A percentile compares a stretch with the other conserved stretches of the same genome.
Conservation (phyloP, 2,888 invertebrate genomes). For the Tipula unca region DNA sequence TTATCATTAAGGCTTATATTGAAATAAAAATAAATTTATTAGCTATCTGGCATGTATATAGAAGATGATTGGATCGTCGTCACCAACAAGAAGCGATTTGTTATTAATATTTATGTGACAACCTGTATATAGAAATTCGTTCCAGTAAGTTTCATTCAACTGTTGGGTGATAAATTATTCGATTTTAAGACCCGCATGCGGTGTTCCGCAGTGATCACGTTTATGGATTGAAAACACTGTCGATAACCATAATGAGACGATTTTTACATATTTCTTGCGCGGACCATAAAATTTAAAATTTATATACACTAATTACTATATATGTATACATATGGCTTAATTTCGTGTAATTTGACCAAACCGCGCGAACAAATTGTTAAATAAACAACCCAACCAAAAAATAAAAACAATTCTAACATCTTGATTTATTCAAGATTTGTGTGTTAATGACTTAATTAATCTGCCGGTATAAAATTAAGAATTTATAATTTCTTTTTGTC, state of each 20-base stretch:
- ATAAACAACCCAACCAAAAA: background rate
- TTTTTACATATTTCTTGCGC: background rate
- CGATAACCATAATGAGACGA: background rate
- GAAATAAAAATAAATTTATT: background rate
- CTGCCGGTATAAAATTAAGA: background rate
- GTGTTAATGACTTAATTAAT: background rate
- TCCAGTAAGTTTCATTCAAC: background rate
- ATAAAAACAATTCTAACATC: background rate
- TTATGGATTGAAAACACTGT: too few species aligned
- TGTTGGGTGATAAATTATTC: background rate
- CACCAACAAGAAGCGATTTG: background rate
- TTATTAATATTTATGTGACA: background rate
- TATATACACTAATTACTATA: background rate
- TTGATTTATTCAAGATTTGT: background rate
- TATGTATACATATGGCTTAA: background rate
- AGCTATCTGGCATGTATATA: background rate
- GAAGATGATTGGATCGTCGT: background rate
- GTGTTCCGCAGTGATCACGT: too few species aligned
- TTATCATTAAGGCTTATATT: background rate
- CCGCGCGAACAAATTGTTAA: background rate
- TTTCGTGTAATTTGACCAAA: background rate
- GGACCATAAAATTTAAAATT: background rate
- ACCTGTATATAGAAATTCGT: background rate
- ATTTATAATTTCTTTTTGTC: background rate
- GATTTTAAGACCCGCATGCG: background rate